Evolutionary conservation across 2,113 vertebrate species (phyloP), one percentile per base, ranked within the genome.

Genomic region (Periophthalmus modestus): DNA sequence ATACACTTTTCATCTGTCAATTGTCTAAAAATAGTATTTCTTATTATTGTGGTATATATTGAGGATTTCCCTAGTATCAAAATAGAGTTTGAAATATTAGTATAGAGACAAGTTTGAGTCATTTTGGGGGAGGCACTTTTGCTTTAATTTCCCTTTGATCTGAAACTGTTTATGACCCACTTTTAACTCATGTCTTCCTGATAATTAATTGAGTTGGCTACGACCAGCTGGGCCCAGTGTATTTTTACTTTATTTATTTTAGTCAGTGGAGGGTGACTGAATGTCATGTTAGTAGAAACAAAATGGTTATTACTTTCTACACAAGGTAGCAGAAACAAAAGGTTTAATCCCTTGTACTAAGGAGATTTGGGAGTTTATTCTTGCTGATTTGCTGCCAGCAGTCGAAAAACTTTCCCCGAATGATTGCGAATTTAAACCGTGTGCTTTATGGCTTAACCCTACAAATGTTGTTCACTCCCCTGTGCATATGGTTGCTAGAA

Each of bases 131-230:
- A 55, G 52, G 52, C 57, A 59, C 57, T 28, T 59, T 28, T 28
- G 24, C 57, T 59, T 28, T 28, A n/a, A 23, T 34, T 62, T 62
- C 15, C 59, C 14, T 62, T 16, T 18, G 5, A 33, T 59, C 23
- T 34, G 24, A 34, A 33, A 33, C 24, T 33, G 59, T 62, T 62
- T 28, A 33, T 62, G 24, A 62, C 28, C 59, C 59, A 34, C 59
- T 33, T 62, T 62, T 18, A 34, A 62, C 28, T 34, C 59, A 34
- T 16, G 21, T 59, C 24, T 24, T 62, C 28, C 12, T 9, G 15
- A 62, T 34, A 62, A 62, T 62, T 62, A 62, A 62, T 34, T 34
- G 59, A 62, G 28, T 62, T 62, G 59, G 28, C 59, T 18, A 62
- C 24, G 16, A 62, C 24, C 59, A 62, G 57, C 57, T 59, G 57